Evolutionary conservation across 2,113 vertebrate genomes (phyloP), one percentile per base, ranked within the genome.

Genomic region (Petrocephalus microphthalmus): DNA sequence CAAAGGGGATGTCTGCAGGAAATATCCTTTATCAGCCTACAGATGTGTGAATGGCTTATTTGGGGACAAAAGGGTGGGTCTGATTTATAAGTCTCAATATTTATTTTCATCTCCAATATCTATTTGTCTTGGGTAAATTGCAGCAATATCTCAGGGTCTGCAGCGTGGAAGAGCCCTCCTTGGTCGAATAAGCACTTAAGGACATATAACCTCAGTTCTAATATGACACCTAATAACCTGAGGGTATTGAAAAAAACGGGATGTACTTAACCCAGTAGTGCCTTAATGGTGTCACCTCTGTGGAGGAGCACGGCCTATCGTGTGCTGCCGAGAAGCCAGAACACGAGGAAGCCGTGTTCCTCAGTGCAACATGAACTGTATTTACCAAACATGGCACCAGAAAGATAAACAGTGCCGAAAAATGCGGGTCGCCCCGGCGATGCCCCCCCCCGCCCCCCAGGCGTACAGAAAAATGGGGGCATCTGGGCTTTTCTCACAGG

Each of bases 21-120:
- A 94, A 91, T 92, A 84, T 88, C 89, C 89, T 53, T 33, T 89
- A 52, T 89, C 91, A 91, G 93, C 93, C 91, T 89, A 92, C 89
- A 64, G 74, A 85, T 67, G 89, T 82, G 93, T 53, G 85, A 92
- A 92, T 92, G 91, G 92, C 91, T 93, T 90, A 91, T 92, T 89
- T 88, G 54, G 88, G 90, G 91, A 92, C 90, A 91, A 93, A 93
- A 91, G 92, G 89, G 83, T 82, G 54, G 88, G 89, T 83, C 52
- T 89, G 88, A 87, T 87, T 87, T 82, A 89, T 89, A 37, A 49
- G 22, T 33, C 29, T 11, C 7, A 13, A 33, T 89, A 60, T 87
- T 86, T 81, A 87, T 87, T 89, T 89, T 89, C 67, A 49, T 57
- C 85, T 74, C 83, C 51, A 86, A 54, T 86, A 52, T 89, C 52